phyloP scores from a whole-genome alignment of 2,113 vertebrate genomes.

The Rhipidura dahli region DNA sequence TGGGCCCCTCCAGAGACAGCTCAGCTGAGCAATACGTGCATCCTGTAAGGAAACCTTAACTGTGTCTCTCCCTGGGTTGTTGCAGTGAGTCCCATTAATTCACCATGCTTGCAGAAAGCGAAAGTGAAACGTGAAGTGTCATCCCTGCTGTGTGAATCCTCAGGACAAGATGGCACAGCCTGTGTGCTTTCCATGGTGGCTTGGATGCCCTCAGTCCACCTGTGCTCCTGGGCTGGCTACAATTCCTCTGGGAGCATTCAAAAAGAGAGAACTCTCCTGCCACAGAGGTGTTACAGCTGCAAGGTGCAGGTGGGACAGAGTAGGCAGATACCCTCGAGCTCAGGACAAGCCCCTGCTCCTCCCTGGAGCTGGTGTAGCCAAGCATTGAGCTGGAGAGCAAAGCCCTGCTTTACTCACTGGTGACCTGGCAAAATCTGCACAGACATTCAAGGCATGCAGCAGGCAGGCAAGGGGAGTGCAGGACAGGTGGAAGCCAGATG shows the following conservation, averaged over 20 bases:
- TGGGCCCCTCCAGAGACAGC: neutral
- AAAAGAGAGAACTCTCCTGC: neutral
- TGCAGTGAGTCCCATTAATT: neutral
- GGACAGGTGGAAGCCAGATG: slow-evolving; percentile 13
- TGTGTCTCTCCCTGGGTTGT: neutral
- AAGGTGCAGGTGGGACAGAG: neutral
- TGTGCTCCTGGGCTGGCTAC: neutral
- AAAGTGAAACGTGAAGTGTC: neutral
- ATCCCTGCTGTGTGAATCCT: neutral
- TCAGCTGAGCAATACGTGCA: neutral
- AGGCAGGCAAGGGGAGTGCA: neutral
- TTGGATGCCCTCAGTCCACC: neutral
- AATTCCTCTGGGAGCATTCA: fast-evolving
- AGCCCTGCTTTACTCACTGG: neutral
- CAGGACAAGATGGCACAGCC: neutral
- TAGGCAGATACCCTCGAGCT: neutral
- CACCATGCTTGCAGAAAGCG: neutral
- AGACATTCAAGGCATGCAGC: neutral
- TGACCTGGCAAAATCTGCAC: neutral
- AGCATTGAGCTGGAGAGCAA: neutral
- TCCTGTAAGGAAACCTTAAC: neutral
- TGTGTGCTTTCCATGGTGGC: neutral
- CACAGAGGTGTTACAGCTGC: neutral
- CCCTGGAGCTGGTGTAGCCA: neutral
- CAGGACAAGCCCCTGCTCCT: neutral